Percentiles rank a stretch among this genome's conserved stretches.
Evolutionary conservation across 2,797 vertebrate genomes (phyloP).

Genomic region (Parauchenoglanis ngamensis): DNA sequence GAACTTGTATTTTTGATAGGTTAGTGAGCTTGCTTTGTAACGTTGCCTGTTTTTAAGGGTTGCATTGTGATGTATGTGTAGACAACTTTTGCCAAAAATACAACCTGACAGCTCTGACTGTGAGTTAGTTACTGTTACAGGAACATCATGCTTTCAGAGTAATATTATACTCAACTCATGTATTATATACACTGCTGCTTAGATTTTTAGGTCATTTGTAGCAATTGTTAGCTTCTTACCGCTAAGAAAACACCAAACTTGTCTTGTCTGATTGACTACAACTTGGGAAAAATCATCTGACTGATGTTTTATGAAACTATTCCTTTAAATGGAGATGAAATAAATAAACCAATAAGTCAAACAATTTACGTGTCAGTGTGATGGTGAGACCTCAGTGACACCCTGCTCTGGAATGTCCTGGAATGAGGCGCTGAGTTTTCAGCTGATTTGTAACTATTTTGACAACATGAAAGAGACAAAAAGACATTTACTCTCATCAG

Average conservation of each 20-base stretch:
- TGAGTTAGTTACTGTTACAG: background rate
- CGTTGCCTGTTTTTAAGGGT: background rate
- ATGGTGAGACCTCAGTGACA: background rate
- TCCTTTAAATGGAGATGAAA: slow-evolving; percentile 1
- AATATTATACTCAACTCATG: background rate
- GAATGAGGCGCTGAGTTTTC: slow-evolving; percentile 23
- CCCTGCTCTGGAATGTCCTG: slow-evolving; percentile 8
- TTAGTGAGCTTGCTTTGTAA: background rate
- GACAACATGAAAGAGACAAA: slow-evolving; percentile 53
- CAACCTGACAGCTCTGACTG: background rate
- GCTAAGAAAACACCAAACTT: background rate
- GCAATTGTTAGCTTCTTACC: background rate
- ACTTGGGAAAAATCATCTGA: background rate
- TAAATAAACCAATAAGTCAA: background rate
- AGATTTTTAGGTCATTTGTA: background rate
- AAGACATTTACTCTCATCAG: slow-evolving; percentile 77
- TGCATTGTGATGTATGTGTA: background rate
- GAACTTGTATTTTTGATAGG: background rate
- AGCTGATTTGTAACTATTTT: slow-evolving; percentile 58
- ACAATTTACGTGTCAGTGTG: background rate
- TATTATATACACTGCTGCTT: background rate
- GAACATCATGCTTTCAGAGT: background rate
- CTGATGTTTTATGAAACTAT: background rate
- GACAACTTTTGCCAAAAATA: background rate
- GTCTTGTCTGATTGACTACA: background rate